Evolutionary conservation across 2,113 vertebrate genomes (phyloP), one percentile per base, ranked within the genome.

Genomic region (Vicugna pacos): DNA sequence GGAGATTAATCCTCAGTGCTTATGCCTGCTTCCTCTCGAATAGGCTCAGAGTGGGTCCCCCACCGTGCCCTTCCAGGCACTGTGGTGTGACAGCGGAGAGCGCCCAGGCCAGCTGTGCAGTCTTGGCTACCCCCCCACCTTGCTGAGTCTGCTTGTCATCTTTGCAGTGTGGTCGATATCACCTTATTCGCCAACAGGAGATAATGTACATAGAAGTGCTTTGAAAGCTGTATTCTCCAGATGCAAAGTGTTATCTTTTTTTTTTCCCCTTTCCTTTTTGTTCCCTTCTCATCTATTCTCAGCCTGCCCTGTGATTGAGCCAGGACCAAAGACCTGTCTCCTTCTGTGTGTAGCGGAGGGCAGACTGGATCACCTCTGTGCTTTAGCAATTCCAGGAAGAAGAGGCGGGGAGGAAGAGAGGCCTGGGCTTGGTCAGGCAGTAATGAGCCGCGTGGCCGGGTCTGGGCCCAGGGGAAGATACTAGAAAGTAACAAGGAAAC

Each of bases 201-300:
- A 67, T 89, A 89, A 94, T 76, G 52, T 81, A 17, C 82, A 79
- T 52, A 50, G 77, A 81, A 95, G 60, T 77, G 72, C 92, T 73
- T 89, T 81, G 89, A 82, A 82, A 93, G 92, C 91, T 89, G 81
- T 58, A 32, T 52, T 80, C 65, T 15, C 58, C 12, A 32, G 75
- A 80, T 77, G 72, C 89, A 35, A 64, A 94, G 38, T 56, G n/a
- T 54, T 52, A 12, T 46, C 46, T 72, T 54, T 52, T 19, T 50
- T 42, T 38, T 15, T 16, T 60, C 89, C 90, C 30, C 60, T 96
- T 89, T 91, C 90, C 30, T 54, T 96, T 89, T 67, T 77, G 76
- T 89, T 69, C 32, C 48, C 69, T 83, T 88, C 85, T 96, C 90
- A 54, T 87, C 62, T 80, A 0, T 76, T 94, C 77, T 89, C 38